Evolutionary conservation across 1,140 invertebrate genomes (phyloP).

Genomic region (Atopsyche davidsoni): DNA sequence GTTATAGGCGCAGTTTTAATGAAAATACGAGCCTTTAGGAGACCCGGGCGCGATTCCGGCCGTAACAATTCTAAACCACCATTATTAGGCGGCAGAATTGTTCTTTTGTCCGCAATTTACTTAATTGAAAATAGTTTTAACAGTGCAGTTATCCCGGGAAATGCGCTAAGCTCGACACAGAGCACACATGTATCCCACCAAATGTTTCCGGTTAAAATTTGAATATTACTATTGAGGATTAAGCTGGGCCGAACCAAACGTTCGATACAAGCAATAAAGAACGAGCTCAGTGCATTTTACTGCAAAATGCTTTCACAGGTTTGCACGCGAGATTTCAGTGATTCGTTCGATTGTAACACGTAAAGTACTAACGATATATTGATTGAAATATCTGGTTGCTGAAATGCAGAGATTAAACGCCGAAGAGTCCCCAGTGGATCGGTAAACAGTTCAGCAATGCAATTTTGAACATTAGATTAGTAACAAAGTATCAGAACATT

Average conservation of each 20-base stretch:
- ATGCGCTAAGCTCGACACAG: neutral
- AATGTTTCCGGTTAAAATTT: constrained; percentile 1
- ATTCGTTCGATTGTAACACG: no score
- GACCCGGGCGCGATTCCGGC: neutral
- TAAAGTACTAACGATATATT: no score
- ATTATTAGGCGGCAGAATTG: constrained; percentile 13
- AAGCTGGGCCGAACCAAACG: neutral
- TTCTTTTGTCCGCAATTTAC: constrained; percentile 18
- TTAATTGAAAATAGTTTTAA: constrained; percentile 27
- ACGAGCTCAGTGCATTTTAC: neutral
- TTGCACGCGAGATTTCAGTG: no score
- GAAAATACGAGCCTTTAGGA: constrained; percentile 17
- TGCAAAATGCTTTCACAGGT: no score
- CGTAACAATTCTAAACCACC: constrained; percentile 18
- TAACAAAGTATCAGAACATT: no score
- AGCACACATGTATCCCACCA: no score
- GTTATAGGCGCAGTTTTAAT: constrained; percentile 11
- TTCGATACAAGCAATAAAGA: constrained; percentile 5
- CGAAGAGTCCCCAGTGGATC: no score
- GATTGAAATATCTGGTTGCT: no score
- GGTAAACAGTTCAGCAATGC: no score
- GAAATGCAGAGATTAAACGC: no score
- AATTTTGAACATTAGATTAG: no score
- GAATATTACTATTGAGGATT: neutral
- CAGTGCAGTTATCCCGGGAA: constrained; percentile 6